Evolutionary conservation across 2,797 vertebrate species (phyloP), one percentile per base, ranked within the genome.

Genomic region (Myotis daubentonii): DNA sequence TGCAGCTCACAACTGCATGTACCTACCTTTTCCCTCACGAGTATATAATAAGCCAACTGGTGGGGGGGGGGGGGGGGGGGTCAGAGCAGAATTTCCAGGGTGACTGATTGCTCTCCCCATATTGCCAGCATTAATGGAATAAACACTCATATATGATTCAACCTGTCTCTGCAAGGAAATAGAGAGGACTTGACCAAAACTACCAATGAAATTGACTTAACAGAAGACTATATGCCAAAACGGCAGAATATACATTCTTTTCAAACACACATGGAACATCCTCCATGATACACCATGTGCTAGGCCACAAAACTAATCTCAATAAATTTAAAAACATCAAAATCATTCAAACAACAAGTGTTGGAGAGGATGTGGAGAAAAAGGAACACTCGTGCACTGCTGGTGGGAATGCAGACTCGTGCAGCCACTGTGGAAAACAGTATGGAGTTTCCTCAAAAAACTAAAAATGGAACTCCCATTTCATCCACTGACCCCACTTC

Each of bases 121-220:
- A n/a, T 8, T 65, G 62, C 62, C 62, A 65, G 30, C 62, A 65
- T n/a, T 65, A 65, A n/a, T 17, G 30, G 62, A 65, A 65, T n/a
- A 65, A 65, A 65, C 30, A 65, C 62, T 65, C 62, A 65, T 65
- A 65, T 65, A n/a, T n/a, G 30, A 65, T n/a, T 65, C 62, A 65
- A n/a, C 16, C 30, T 60, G 57, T 30, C 57, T 79, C 25, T 75
- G 33, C 44, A 89, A 88, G 3, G 57, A 79, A 22, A 85, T 11
- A 38, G 36, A 91, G n/a, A 70, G 44, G 41, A 86, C 41, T 38
- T 76, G 25, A 89, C 25, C 51, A 60, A 87, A 23, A 66, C 68
- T 41, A 87, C 44, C 62, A 87, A 89, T 71, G 38, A 86, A 92
- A 75, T 65, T 78, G n/a, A 78, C 23, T 28, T 87, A 55, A 87